Conservation (phyloP, 1,140 invertebrate species). For the Leptonema lineaticorne region DNA sequence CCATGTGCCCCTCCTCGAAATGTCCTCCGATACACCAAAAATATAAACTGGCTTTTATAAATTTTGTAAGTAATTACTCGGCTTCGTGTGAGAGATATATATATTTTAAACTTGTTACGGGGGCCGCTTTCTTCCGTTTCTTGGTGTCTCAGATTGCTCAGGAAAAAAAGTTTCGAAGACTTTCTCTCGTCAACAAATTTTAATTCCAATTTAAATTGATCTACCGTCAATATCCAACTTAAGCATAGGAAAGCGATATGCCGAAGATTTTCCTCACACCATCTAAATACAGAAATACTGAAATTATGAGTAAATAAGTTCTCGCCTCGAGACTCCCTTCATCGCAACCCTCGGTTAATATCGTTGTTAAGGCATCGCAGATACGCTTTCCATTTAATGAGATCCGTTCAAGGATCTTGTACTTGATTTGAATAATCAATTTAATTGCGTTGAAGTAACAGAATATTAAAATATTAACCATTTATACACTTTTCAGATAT, state of each 20-base stretch:
- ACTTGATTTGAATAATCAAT: neutral
- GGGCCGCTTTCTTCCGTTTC: conserved; percentile 23
- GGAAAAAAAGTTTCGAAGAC: conserved; percentile 41
- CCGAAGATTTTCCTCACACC: neutral
- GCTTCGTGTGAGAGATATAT: conserved; percentile 38
- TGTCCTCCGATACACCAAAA: conserved; percentile 36
- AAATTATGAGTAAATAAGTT: conserved; percentile 7
- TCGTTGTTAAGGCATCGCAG: too few species aligned
- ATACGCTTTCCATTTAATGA: too few species aligned
- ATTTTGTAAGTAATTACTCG: conserved; percentile 43
- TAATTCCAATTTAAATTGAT: conserved; percentile 37
- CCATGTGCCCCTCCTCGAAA: conserved; percentile 21
- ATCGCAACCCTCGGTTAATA: neutral
- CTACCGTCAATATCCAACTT: conserved; percentile 15
- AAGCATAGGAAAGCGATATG: neutral
- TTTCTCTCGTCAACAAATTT: conserved; percentile 35
- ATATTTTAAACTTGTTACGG: conserved; percentile 43
- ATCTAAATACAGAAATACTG: neutral
- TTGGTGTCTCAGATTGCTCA: conserved; percentile 35
- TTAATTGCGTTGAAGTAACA: too few species aligned
- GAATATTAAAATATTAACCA: too few species aligned
- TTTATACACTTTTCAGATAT: too few species aligned
- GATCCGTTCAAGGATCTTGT: neutral
- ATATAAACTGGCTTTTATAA: conserved; percentile 43
- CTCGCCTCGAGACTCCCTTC: neutral